A percentile compares a stretch with the other conserved stretches of the same genome.
These are phyloP conservation scores for Drosophila longiperda DNA, from an alignment of 2,888 invertebrate species.

Conservation along the genomic window DNA sequence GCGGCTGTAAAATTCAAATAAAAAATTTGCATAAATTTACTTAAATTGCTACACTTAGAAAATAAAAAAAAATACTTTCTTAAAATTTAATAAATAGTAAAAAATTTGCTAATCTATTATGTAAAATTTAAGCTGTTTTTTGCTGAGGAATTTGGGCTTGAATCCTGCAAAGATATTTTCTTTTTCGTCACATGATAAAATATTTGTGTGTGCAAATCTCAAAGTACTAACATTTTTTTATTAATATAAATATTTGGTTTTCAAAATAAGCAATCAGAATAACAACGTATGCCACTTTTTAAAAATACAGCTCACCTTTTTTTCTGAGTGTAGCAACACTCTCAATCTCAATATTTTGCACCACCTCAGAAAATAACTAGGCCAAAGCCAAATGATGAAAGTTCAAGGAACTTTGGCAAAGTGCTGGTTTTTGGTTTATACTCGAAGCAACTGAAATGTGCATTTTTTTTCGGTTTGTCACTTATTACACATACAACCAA, in stretches of 20 bases:
- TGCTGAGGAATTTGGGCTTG: background rate
- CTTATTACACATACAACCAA: background rate
- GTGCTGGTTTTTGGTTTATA: background rate
- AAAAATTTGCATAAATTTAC: background rate
- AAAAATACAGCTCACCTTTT: background rate
- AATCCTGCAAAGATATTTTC: background rate
- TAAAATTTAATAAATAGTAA: background rate
- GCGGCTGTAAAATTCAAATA: constrained; percentile 87
- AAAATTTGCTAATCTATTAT: background rate
- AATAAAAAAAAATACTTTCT: background rate
- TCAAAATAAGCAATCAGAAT: background rate
- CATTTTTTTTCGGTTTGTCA: background rate
- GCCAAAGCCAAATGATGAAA: background rate
- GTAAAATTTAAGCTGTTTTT: background rate
- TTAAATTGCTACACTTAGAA: background rate
- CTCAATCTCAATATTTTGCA: background rate
- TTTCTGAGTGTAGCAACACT: background rate
- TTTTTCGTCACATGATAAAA: background rate
- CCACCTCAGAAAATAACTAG: background rate
- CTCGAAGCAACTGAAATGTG: background rate
- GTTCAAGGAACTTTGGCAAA: background rate
- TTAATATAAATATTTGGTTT: background rate
- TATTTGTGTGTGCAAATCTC: background rate
- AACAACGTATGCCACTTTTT: background rate
- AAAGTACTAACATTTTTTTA: background rate